Base-by-base conservation (phyloP, 2,888 invertebrate species). In the Lasioglossum marginatum region DNA sequence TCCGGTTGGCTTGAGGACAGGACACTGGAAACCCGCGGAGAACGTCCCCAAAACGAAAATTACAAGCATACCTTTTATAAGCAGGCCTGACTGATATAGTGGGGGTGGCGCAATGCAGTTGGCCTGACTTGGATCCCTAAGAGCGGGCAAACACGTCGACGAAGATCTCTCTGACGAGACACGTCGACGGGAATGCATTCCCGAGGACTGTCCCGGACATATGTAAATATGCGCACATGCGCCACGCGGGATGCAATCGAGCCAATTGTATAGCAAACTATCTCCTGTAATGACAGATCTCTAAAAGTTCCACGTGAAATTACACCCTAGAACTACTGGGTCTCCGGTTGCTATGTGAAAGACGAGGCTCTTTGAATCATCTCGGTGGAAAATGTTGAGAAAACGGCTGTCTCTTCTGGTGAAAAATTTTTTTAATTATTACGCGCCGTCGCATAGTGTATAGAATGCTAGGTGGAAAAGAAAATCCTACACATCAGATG, bases 31-130 rank as follows among this genome's bases (percentile, higher is more conserved):
- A 31, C 31, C 73, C 71, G 80, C 60, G 82, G 14, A 63, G 60
- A 31, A 31, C 34, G 66, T 31, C 19, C 31, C 31, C 66, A 66
- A 34, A 82, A 85, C 81, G 81, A 87, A 85, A 88, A 90, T 90
- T 85, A 89, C 86, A 88, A 81, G 81, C 77, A 81, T 85, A 75
- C 85, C 83, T 89, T 90, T 90, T 90, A 86, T 85, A 85, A 90
- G 77, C 84, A 88, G 52, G 72, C 48, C 63, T 77, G 79, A 83
- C 63, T 83, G 86, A 90, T 88, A 90, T 88, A 90, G 90, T 90
- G 90, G 89, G 89, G 90, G 87, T 90, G 87, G 90, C 90, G 90
- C 90, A 90, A 89, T 90, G 90, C 90, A 89, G 87, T 86, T 89
- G 79, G 81, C 87, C 90, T 81, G 89, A 86, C 86, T 89, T 45